Evolutionary conservation across 2,888 invertebrate species (phyloP).

Genomic region (Escarpia spicata): DNA sequence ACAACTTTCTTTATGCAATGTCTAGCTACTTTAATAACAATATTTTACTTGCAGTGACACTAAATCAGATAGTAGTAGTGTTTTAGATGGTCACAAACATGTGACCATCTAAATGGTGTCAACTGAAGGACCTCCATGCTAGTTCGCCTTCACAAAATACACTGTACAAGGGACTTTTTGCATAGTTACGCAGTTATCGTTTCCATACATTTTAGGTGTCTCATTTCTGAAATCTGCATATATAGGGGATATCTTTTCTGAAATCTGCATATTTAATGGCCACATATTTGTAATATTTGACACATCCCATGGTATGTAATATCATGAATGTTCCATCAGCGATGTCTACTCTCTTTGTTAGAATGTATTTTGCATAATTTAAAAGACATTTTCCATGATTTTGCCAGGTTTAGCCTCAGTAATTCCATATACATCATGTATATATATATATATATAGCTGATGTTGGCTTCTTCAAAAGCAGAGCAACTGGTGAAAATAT

Average conservation of each 20-base stretch:
- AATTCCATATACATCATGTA: too few relatives aligned
- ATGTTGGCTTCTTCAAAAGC: too few relatives aligned
- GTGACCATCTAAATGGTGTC: background rate
- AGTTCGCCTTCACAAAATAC: background rate
- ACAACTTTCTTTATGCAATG: background rate
- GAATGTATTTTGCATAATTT: background rate
- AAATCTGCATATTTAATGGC: slow-evolving; percentile 9
- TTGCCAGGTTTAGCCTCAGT: background rate
- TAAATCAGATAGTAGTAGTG: background rate
- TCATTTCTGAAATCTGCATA: slow-evolving; percentile 11
- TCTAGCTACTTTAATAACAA: background rate
- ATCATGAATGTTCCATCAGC: background rate
- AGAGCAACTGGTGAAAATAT: background rate
- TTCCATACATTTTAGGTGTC: background rate
- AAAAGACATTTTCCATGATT: background rate
- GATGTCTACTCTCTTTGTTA: background rate
- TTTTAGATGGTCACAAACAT: background rate
- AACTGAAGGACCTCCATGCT: background rate
- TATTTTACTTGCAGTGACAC: background rate
- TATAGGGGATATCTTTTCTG: slow-evolving; percentile 1
- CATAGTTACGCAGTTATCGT: background rate
- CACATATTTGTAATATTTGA: slow-evolving; percentile 13
- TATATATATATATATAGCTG: too few relatives aligned
- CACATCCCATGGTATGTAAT: background rate
- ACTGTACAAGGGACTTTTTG: background rate